These are phyloP conservation scores for Oxyura jamaicensis DNA, from an alignment of 2,113 vertebrate species.

Conservation along the genomic window DNA sequence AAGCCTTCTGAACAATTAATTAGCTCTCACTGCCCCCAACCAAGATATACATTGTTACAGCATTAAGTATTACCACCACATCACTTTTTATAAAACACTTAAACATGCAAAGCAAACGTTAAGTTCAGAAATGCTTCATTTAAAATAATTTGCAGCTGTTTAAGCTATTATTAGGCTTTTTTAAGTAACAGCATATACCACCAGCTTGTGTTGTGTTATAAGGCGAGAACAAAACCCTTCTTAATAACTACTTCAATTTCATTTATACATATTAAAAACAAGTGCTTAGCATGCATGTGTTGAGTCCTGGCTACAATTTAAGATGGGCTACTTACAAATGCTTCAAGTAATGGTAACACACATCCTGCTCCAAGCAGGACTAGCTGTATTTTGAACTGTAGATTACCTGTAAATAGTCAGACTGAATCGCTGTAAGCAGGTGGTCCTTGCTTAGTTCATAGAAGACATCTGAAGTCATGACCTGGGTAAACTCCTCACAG, in stretches of 20 bases:
- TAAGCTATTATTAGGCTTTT: constrained; percentile 30
- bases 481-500: constrained; percentile 97
- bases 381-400: background rate
- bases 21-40: background rate
- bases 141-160: constrained; percentile 8
- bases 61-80: background rate
- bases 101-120: background rate
- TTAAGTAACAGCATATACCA: background rate
- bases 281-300: background rate
- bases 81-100: background rate
- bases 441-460: constrained; percentile 96
- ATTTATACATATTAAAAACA: background rate
- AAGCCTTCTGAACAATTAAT: background rate
- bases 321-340: background rate
- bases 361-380: background rate
- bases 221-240: background rate
- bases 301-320: background rate
- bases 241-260: constrained; percentile 11
- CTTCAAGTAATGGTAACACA: background rate
- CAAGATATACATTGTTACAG: background rate
- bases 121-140: constrained; percentile 13
- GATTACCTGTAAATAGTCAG: constrained; percentile 95
- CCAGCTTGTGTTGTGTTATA: background rate
- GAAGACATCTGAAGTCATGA: constrained; percentile 95
- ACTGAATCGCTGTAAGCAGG: constrained; percentile 94